These are phyloP conservation scores for Sebastes nivosus DNA, from an alignment of 2,797 vertebrate species.

Conservation along the genomic window DNA sequence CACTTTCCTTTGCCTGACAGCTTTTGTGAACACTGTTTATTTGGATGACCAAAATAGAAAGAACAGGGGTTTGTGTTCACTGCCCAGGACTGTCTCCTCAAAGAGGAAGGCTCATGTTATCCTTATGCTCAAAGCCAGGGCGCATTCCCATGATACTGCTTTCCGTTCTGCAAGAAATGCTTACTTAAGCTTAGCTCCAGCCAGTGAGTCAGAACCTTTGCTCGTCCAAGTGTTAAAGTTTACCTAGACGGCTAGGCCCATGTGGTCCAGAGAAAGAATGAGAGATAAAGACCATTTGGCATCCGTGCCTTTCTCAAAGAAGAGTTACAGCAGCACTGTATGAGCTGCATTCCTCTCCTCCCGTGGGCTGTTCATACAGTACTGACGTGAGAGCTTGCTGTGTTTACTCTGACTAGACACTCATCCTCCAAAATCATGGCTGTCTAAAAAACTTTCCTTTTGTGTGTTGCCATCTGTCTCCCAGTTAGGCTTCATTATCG, in stretches of 20 bases:
- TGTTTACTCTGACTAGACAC: conserved; percentile 58
- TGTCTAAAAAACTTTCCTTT: conserved; percentile 1
- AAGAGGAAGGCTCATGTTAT: conserved; percentile 51
- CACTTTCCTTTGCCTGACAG: conserved; percentile 18
- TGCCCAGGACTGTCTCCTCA: conserved; percentile 16
- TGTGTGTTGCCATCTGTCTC: conserved; percentile 9
- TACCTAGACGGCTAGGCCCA: conserved; percentile 61
- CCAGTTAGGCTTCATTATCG: background rate
- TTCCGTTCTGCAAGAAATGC: conserved; percentile 50
- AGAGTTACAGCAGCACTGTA: conserved; percentile 32
- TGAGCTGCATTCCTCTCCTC: conserved; percentile 62
- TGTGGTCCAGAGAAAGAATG: conserved; percentile 27
- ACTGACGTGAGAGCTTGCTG: conserved; percentile 47
- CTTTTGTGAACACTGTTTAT: background rate
- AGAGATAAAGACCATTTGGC: conserved; percentile 35
- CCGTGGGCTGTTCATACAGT: conserved; percentile 51
- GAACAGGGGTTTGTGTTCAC: conserved; percentile 16
- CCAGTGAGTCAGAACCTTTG: conserved; percentile 46
- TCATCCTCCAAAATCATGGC: conserved; percentile 37
- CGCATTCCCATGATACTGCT: conserved; percentile 46
- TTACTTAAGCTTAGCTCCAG: conserved; percentile 43
- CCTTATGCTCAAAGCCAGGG: conserved; percentile 25
- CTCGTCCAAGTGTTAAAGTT: conserved; percentile 73
- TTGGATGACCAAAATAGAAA: conserved; percentile 38
- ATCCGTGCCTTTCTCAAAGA: conserved; percentile 48